Base-by-base conservation (phyloP, 1,140 invertebrate genomes). In the Bilobella aurantiaca region DNA sequence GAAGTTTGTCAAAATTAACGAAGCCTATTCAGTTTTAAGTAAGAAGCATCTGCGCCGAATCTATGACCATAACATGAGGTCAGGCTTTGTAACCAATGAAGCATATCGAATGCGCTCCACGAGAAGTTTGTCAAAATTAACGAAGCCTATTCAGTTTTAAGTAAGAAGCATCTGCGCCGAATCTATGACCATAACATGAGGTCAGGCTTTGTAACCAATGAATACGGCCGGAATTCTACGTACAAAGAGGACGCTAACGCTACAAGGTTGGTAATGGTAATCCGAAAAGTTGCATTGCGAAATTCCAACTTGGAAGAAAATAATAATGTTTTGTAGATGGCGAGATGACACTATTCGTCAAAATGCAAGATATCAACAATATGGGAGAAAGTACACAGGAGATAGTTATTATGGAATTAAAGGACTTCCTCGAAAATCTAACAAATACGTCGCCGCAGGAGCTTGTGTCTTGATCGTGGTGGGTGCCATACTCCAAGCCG, bases 1-100 rank as follows among this genome's bases (percentile, higher is more conserved):
- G 23, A 78, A 78, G 63, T 86, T 86, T 79, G 79, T 86, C 0
- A 77, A 77, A 58, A 79, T 86, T 47, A 82, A 82, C 28, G 84
- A 86, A 74, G 85, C 85, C 1, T 86, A 86, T 70, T 80, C 78
- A 64, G 78, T 83, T 0, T 75, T 86, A 8, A 79, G 81, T 12
- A 84, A 85, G 68, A 77, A 81, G 0, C 72, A 78, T 3, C 77
- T 74, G n/a, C 77, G 84, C 37, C 75, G 76, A 1, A 75, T 77
- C 23, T 86, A 86, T 76, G 84, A 86, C 61, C 25, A 68, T 57
- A 21, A 57, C 34, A 8, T 42, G 8, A 42, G 34, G 34, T 42
- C 34, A 42, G 18, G 34, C 34, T 42, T 12, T 18, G 8, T 12
- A 42, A n/a, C n/a, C n/a, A n/a, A n/a, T n/a, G n/a, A n/a, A n/a